Evolutionary conservation across 2,888 invertebrate genomes (phyloP).

Genomic region (Nymphalis c-album): DNA sequence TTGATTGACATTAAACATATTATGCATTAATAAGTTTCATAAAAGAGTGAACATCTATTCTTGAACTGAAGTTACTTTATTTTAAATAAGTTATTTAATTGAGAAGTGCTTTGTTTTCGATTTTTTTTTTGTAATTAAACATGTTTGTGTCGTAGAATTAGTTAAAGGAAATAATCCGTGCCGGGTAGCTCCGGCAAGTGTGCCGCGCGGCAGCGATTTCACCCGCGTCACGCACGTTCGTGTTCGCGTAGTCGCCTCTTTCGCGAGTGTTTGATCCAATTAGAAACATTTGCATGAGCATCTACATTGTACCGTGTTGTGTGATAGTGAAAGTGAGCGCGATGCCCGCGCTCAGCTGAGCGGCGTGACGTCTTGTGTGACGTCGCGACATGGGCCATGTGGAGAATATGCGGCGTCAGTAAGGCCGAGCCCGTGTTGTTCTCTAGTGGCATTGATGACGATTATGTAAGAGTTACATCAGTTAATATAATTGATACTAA

Average conservation of each 20-base stretch:
- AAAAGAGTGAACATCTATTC: not conserved
- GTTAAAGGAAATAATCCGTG: conserved; percentile 45
- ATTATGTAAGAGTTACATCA: conserved; percentile 67
- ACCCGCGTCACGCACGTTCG: conserved; percentile 74
- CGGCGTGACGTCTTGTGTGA: conserved; percentile 61
- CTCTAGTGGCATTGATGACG: conserved; percentile 60
- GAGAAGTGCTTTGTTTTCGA: not conserved
- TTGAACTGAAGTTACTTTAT: not conserved
- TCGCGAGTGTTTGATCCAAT: conserved; percentile 62
- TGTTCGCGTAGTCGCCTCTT: conserved; percentile 55
- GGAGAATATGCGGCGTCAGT: conserved; percentile 79
- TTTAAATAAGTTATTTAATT: not conserved
- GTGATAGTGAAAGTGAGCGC: conserved; percentile 71
- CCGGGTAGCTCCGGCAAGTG: conserved; percentile 69
- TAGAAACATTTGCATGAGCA: conserved; percentile 61
- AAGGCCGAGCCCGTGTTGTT: conserved; percentile 73
- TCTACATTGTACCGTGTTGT: conserved; percentile 34
- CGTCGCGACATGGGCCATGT: conserved; percentile 77
- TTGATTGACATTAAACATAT: not conserved
- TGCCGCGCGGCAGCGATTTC: conserved; percentile 69
- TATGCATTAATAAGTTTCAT: not conserved
- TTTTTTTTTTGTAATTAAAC: not conserved
- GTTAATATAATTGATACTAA: conserved; percentile 15
- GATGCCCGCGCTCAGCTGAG: conserved; percentile 69
- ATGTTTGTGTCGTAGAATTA: conserved; percentile 3